These are phyloP conservation scores for Orchesella flavescens DNA, from an alignment of 2,888 invertebrate species.

Conservation along the genomic window DNA sequence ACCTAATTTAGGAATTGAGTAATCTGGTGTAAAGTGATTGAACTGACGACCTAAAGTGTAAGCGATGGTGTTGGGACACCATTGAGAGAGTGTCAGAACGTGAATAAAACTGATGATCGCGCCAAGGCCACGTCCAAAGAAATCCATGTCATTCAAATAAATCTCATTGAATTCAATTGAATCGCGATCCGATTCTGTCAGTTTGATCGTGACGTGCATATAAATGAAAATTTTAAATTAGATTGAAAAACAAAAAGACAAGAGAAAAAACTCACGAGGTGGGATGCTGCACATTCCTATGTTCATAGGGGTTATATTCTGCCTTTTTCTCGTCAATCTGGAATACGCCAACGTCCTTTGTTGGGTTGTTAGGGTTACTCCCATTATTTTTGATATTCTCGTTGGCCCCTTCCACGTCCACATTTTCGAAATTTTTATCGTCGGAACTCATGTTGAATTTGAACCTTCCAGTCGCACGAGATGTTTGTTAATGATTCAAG, in stretches of 20 bases:
- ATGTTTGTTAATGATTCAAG: too few relatives aligned
- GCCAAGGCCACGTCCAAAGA: too few relatives aligned
- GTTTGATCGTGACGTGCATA: neutral
- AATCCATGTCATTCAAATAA: too few relatives aligned
- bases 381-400: slow-evolving; percentile 11
- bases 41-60: too few relatives aligned
- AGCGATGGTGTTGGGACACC: neutral
- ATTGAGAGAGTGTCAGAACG: neutral
- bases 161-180: too few relatives aligned
- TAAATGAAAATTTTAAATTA: neutral
- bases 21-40: too few relatives aligned
- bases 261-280: slow-evolving; percentile 61
- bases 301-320: slow-evolving; percentile 62
- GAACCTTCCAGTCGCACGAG: too few relatives aligned
- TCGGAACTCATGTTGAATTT: too few relatives aligned
- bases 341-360: neutral
- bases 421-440: too few relatives aligned
- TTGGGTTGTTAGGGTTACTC: neutral
- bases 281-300: slow-evolving; percentile 66
- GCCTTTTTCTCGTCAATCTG: slow-evolving; percentile 2
- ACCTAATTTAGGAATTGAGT: too few relatives aligned
- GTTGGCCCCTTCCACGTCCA: neutral
- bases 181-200: too few relatives aligned
- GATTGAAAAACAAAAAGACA: neutral
- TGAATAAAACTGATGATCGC: too few relatives aligned